Evolutionary conservation across 2,113 vertebrate species (phyloP).

Genomic region (Hydrochoerus hydrochaeris): DNA sequence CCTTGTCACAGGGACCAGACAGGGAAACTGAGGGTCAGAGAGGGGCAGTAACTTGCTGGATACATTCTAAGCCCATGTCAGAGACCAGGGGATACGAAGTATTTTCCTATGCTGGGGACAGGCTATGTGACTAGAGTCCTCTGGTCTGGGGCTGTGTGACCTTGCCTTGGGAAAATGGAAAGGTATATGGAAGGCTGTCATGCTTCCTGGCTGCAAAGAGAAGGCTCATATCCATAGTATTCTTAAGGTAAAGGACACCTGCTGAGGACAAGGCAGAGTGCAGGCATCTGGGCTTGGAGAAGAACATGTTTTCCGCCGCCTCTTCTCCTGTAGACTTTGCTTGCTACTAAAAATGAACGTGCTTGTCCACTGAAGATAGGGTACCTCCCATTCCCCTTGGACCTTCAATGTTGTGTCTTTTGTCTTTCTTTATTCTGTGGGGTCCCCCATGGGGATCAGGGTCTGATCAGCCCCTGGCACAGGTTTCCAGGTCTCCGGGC

Average conservation of each 20-base stretch:
- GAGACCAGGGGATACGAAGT: not conserved
- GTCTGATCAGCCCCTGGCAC: not conserved
- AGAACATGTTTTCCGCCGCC: not conserved
- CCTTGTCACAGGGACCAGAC: not conserved
- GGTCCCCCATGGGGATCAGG: not conserved
- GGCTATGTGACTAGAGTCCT: not conserved
- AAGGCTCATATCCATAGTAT: not conserved
- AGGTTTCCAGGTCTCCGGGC: not conserved
- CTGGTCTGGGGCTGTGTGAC: not conserved
- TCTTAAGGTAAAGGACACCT: not conserved
- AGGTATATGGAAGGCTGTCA: not conserved
- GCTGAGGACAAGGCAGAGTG: not conserved
- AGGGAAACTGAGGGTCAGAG: not conserved
- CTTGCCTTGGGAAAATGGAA: not conserved
- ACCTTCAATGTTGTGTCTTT: not conserved
- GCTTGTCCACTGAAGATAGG: not conserved
- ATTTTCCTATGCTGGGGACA: not conserved
- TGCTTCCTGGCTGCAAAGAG: not conserved
- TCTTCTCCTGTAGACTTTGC: not conserved
- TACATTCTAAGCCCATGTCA: not conserved
- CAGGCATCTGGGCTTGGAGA: not conserved
- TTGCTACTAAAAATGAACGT: not conserved
- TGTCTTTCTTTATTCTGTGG: not conserved
- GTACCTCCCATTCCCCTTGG: not conserved
- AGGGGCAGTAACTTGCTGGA: not conserved